Conservation (phyloP, 1,140 invertebrate genomes). For the Adelges cooleyi region DNA sequence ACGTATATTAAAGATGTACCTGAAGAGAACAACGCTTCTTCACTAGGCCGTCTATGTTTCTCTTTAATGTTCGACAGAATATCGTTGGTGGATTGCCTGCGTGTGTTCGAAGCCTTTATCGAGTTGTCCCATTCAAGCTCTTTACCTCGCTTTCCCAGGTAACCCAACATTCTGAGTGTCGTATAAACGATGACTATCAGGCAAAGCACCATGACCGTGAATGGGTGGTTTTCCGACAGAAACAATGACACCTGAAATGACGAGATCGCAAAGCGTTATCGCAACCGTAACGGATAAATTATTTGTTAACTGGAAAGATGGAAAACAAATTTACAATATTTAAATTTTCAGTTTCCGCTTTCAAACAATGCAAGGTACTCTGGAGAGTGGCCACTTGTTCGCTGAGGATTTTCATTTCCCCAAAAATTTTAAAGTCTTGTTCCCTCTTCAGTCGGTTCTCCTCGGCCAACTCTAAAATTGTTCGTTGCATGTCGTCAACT, state of each 20-base stretch:
- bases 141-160: not conserved
- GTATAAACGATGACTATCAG: not conserved
- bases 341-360: constrained; percentile 13
- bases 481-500: constrained; percentile 86
- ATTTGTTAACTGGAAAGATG: no score
- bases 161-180: not conserved
- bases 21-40: constrained; percentile 59
- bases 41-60: constrained; percentile 56
- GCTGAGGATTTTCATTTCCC: constrained; percentile 39
- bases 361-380: not conserved
- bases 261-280: no score
- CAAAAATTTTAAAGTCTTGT: constrained; percentile 35
- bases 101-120: not conserved
- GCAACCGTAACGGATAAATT: no score
- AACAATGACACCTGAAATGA: not conserved
- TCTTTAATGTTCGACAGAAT: constrained; percentile 35
- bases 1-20: constrained; percentile 42
- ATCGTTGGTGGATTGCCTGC: constrained; percentile 31
- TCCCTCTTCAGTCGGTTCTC: constrained; percentile 39
- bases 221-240: constrained; percentile 7
- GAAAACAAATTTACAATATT: not conserved
- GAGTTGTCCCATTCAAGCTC: constrained; percentile 6
- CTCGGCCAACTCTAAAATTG: constrained; percentile 52
- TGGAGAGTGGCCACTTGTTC: constrained; percentile 30
- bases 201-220: constrained; percentile 6